A percentile compares a stretch with the other conserved stretches of the same genome.
Conservation (phyloP, 1,140 invertebrate species). For the Habropoda laboriosa region DNA sequence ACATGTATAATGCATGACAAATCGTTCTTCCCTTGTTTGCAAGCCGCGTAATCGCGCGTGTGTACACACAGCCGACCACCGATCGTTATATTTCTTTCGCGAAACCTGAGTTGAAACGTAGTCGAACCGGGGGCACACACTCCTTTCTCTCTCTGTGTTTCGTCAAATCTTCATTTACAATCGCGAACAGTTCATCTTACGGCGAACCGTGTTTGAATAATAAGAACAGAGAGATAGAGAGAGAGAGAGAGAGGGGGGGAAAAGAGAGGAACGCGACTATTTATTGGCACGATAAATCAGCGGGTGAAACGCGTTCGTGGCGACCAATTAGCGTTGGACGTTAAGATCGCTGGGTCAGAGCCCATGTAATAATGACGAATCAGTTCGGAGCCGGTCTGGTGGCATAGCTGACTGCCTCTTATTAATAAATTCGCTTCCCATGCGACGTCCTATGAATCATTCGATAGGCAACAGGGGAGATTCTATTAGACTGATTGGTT, state of each 20-base stretch:
- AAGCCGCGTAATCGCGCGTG: slow-evolving; percentile 17
- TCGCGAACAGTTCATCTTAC: not conserved
- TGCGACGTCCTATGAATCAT: slow-evolving; percentile 69
- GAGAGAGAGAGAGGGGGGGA: not conserved
- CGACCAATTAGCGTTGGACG: slow-evolving; percentile 57
- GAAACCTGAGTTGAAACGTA: not conserved
- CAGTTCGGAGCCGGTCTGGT: slow-evolving; percentile 46
- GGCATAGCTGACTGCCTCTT: slow-evolving; percentile 53
- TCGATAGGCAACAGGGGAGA: slow-evolving; percentile 69
- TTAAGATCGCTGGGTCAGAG: slow-evolving; percentile 59
- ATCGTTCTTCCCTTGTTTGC: slow-evolving; percentile 20
- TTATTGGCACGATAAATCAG: slow-evolving; percentile 46
- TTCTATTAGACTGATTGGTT: slow-evolving; percentile 72
- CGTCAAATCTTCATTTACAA: slow-evolving; percentile 32
- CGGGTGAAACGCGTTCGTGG: slow-evolving; percentile 32
- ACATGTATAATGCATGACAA: slow-evolving; percentile 17
- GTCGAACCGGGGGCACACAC: too few species aligned
- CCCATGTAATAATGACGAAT: slow-evolving; percentile 68
- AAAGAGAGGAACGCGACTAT: slow-evolving; percentile 7
- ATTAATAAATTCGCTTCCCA: slow-evolving; percentile 72
- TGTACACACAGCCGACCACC: not conserved
- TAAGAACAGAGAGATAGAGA: not conserved
- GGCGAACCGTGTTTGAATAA: too few species aligned
- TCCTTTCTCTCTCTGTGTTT: not conserved
- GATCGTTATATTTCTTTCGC: not conserved